These are phyloP conservation scores for Blastobasis adustella DNA, from an alignment of 2,888 invertebrate species.

Conservation along the genomic window DNA sequence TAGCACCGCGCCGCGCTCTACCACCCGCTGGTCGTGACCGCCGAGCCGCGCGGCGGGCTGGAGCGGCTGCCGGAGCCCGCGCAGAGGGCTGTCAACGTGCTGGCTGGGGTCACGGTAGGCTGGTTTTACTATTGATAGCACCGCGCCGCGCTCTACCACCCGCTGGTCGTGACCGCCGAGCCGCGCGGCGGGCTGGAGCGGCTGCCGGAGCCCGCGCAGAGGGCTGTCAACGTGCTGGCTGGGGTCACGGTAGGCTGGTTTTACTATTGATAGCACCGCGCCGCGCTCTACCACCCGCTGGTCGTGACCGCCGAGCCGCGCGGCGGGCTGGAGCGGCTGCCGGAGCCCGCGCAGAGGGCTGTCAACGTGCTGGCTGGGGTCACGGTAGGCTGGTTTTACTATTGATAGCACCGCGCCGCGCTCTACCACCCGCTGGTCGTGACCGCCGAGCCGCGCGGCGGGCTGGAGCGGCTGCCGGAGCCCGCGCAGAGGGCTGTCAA, in stretches of 20 bases:
- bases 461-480: constrained; percentile 81
- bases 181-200: constrained; percentile 86
- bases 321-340: constrained; percentile 83
- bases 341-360: constrained; percentile 53
- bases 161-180: constrained; percentile 90
- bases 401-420: constrained; percentile 78
- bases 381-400: too few species aligned
- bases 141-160: constrained; percentile 89
- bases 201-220: constrained; percentile 67
- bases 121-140: constrained; percentile 45
- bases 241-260: too few species aligned
- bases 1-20: constrained; percentile 85
- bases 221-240: too few species aligned
- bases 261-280: constrained; percentile 70
- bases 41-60: constrained; percentile 88
- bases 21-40: constrained; percentile 92
- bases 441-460: constrained; percentile 89
- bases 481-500: not conserved
- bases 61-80: constrained; percentile 76
- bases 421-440: constrained; percentile 93
- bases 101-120: too few species aligned
- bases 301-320: constrained; percentile 90
- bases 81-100: too few species aligned
- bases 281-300: constrained; percentile 90
- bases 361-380: too few species aligned